Conservation (phyloP, 1,140 invertebrate genomes). For the Drosophila persimilis region DNA sequence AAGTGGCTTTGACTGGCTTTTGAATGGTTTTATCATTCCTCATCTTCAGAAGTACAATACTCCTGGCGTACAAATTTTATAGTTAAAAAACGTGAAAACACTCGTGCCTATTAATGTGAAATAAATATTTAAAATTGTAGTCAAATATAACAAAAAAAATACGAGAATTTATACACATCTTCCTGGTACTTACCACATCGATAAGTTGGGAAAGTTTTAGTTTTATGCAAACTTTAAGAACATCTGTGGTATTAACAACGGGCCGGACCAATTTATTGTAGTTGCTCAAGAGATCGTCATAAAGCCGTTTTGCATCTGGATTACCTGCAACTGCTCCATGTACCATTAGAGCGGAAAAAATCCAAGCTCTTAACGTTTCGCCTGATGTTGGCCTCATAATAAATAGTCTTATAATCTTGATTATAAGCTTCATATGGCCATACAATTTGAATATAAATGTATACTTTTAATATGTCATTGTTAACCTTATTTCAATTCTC, state of each 20-base stretch:
- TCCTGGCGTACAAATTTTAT: too few relatives aligned
- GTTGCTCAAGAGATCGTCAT: conserved; percentile 95
- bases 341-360: conserved; percentile 78
- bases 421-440: conserved; percentile 34
- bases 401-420: conserved; percentile 36
- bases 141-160: too few relatives aligned
- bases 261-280: conserved; percentile 97
- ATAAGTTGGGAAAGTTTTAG: conserved; percentile 97
- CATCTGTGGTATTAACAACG: conserved; percentile 95
- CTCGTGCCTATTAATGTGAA: too few relatives aligned
- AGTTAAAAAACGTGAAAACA: too few relatives aligned
- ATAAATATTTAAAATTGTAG: too few relatives aligned
- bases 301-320: conserved; percentile 94
- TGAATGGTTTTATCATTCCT: too few relatives aligned
- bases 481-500: too few relatives aligned
- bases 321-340: conserved; percentile 88
- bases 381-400: conserved; percentile 81
- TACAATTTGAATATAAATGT: background rate
- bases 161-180: too few relatives aligned
- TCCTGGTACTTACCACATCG: conserved; percentile 91
- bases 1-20: too few relatives aligned
- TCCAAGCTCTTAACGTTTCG: conserved; percentile 83
- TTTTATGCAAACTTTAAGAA: conserved; percentile 96
- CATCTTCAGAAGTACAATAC: too few relatives aligned
- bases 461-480: background rate